Conservation (phyloP, 2,113 vertebrate genomes). For the Narcine bancroftii region DNA sequence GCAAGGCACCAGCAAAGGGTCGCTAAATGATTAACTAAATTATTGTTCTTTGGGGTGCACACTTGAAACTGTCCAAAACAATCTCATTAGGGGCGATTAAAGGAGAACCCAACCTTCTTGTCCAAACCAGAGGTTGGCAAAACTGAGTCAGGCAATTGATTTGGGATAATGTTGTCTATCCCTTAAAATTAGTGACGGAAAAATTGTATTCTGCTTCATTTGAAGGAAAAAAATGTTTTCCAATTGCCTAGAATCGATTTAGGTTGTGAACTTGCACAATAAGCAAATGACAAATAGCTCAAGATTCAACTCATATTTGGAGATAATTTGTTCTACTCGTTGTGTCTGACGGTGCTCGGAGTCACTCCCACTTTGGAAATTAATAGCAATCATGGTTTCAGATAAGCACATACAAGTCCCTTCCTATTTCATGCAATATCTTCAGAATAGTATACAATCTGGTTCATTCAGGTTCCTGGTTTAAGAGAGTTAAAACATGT, state of each 20-base stretch:
- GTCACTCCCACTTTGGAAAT: not conserved
- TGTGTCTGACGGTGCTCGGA: not conserved
- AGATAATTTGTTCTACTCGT: not conserved
- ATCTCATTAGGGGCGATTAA: not conserved
- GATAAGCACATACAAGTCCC: not conserved
- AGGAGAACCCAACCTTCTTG: not conserved
- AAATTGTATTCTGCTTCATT: not conserved
- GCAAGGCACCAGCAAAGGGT: not conserved
- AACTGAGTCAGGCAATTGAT: not conserved
- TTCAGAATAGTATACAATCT: not conserved
- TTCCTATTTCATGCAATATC: not conserved
- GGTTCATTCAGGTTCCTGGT: not conserved
- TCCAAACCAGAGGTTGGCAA: not conserved
- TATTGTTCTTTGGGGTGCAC: not conserved
- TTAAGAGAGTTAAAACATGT: not conserved
- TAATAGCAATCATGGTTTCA: not conserved
- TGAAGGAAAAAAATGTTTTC: not conserved
- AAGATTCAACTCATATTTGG: not conserved
- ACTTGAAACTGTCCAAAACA: not conserved
- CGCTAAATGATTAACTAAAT: not conserved
- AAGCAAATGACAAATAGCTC: not conserved
- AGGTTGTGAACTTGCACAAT: not conserved
- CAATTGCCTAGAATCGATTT: not conserved
- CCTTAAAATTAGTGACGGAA: not conserved
- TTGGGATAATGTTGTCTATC: not conserved